Percentiles rank a stretch among this genome's conserved stretches.
Conservation (phyloP, 2,888 invertebrate genomes). For the Plagodis pulveraria region DNA sequence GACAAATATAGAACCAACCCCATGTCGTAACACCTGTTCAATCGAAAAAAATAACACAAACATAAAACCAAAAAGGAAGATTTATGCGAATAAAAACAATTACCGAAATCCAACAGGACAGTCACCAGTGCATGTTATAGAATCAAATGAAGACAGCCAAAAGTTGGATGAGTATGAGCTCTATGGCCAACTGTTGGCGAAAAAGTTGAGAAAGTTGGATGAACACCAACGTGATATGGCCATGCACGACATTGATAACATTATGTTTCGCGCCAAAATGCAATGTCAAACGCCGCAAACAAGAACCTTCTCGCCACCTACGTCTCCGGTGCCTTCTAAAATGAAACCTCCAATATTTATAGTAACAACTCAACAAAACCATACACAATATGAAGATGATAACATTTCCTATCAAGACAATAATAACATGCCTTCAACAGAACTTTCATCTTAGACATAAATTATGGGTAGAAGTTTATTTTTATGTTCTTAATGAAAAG, state of each 20-base stretch:
- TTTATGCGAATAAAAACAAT: constrained; percentile 6
- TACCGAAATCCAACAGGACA: constrained; percentile 4
- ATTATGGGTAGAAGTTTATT: no score
- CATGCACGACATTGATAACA: constrained; percentile 78
- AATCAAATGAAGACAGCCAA: constrained; percentile 44
- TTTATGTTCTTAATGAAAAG: no score
- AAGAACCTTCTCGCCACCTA: constrained; percentile 45
- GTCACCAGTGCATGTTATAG: constrained; percentile 35
- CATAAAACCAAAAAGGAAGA: constrained; percentile 5
- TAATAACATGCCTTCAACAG: neutral
- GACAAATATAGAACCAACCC: constrained; percentile 21
- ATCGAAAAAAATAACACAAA: constrained; percentile 22
- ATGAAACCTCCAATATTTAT: constrained; percentile 67
- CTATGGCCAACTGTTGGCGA: constrained; percentile 71
- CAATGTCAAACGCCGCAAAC: constrained; percentile 40
- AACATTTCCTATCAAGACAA: constrained; percentile 57
- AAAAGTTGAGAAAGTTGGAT: constrained; percentile 71
- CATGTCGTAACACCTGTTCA: constrained; percentile 17
- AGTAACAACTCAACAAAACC: constrained; percentile 55
- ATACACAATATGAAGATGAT: constrained; percentile 62
- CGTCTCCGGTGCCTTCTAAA: constrained; percentile 55
- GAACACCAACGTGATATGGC: constrained; percentile 72
- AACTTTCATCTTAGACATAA: neutral
- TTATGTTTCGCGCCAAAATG: constrained; percentile 74
- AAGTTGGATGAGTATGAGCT: constrained; percentile 69